phyloP scores from a whole-genome alignment of 1,140 invertebrate species.

The Drosophila leontia region DNA sequence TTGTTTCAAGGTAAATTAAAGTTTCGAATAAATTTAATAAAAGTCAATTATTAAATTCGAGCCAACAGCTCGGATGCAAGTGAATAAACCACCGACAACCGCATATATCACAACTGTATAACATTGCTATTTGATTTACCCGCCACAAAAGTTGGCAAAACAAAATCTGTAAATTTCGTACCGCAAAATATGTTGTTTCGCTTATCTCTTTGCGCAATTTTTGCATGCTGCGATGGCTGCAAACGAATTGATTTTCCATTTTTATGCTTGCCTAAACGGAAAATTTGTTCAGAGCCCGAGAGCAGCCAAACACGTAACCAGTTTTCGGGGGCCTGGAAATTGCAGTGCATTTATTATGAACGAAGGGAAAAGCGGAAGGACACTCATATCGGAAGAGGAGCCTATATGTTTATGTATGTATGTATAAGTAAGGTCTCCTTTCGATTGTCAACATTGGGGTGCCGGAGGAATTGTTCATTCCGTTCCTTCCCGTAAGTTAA shows the following conservation, averaged over 20 bases:
- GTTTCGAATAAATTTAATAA: neutral
- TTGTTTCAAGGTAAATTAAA: neutral
- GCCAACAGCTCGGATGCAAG: neutral
- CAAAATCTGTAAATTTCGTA: conserved; percentile 8
- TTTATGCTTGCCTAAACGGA: conserved; percentile 75
- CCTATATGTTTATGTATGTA: conserved; percentile 1
- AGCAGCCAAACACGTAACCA: conserved; percentile 7
- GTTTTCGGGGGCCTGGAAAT: conserved; percentile 22
- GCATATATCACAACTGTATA: conserved; percentile 30
- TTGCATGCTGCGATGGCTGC: conserved; percentile 50
- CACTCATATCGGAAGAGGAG: neutral
- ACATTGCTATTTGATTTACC: conserved; percentile 7
- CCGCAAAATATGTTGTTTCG: conserved; percentile 22
- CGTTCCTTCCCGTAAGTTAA: conserved; percentile 13
- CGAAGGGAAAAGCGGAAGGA: conserved; percentile 10
- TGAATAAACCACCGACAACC: conserved; percentile 9
- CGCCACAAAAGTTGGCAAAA: conserved; percentile 3
- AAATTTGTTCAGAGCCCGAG: conserved; percentile 46
- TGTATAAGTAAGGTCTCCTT: neutral
- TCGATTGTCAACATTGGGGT: conserved; percentile 13
- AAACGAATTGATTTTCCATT: conserved; percentile 71
- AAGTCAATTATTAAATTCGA: too few species aligned
- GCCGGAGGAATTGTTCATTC: conserved; percentile 15
- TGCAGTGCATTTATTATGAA: conserved; percentile 46
- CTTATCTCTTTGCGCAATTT: conserved; percentile 55